phyloP scores from a whole-genome alignment of 92 coral and sea anemone species.

The Zoanthus solanderi region DNA sequence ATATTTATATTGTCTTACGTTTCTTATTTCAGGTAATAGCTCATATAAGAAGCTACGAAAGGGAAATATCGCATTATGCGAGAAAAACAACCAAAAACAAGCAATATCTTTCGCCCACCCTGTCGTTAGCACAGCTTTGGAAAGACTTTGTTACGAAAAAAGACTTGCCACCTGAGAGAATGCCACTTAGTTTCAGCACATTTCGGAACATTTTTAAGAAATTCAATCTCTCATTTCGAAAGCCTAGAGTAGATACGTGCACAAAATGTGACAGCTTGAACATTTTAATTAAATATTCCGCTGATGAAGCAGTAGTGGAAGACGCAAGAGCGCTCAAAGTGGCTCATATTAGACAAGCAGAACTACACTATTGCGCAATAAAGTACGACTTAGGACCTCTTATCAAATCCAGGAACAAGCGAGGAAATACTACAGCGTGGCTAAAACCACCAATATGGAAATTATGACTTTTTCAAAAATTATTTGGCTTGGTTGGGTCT shows the following conservation, averaged over 20 bases:
- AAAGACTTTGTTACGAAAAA: constrained; percentile 35
- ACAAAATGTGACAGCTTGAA: neutral
- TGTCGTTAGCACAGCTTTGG: constrained; percentile 42
- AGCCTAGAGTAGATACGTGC: constrained; percentile 44
- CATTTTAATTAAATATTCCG: neutral
- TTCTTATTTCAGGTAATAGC: neutral
- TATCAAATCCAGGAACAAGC: constrained; percentile 22
- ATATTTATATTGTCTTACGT: neutral
- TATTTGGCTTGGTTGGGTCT: neutral
- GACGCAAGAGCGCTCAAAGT: constrained; percentile 18
- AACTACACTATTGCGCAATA: constrained; percentile 25
- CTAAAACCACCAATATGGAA: neutral
- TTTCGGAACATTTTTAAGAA: constrained; percentile 40
- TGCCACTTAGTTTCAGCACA: neutral
- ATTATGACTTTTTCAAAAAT: neutral
- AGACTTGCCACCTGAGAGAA: constrained; percentile 25
- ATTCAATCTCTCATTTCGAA: constrained; percentile 44
- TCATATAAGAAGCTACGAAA: constrained; percentile 1
- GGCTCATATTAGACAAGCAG: constrained; percentile 26
- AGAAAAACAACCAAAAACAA: constrained; percentile 43
- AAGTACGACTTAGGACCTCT: constrained; percentile 26
- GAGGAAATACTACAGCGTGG: constrained; percentile 1
- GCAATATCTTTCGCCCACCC: constrained; percentile 43
- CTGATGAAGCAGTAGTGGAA: constrained; percentile 31
- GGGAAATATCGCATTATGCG: constrained; percentile 36